phyloP scores from a whole-genome alignment of 2,113 vertebrate genomes.

The Melanerpes aurifrons region DNA sequence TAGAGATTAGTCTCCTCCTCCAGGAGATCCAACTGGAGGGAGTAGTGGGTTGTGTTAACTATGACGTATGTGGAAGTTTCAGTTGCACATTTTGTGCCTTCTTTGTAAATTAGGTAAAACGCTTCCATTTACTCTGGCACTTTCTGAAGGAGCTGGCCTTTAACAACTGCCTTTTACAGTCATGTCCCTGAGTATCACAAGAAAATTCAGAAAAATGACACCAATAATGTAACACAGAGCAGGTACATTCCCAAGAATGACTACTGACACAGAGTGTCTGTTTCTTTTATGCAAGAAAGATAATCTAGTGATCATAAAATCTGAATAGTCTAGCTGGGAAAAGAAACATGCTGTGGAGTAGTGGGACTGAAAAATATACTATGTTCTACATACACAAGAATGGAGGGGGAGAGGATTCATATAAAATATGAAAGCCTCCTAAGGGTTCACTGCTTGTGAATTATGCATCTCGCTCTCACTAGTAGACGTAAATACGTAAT shows the following conservation, averaged over 20 bases:
- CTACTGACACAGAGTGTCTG: neutral
- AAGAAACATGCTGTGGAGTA: neutral
- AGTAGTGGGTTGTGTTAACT: accelerated
- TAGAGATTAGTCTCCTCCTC: neutral
- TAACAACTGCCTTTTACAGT: neutral
- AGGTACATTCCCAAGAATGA: neutral
- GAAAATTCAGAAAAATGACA: neutral
- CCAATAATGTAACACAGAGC: neutral
- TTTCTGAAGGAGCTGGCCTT: neutral
- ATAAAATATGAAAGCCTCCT: slow-evolving; percentile 33
- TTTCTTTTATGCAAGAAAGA: neutral
- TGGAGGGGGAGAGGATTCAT: neutral
- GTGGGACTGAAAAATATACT: neutral
- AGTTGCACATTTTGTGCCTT: neutral
- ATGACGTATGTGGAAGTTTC: neutral
- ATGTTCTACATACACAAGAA: neutral
- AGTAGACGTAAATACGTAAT: slow-evolving; percentile 69
- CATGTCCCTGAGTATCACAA: neutral
- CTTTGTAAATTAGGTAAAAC: neutral
- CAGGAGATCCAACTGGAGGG: neutral
- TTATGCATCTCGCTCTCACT: slow-evolving; percentile 66
- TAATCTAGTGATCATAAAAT: neutral
- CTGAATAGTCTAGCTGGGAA: neutral
- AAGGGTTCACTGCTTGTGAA: slow-evolving; percentile 61
- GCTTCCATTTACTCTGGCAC: neutral